phyloP scores from a whole-genome alignment of 2,113 vertebrate species.

The Illadopsis cleaveri region DNA sequence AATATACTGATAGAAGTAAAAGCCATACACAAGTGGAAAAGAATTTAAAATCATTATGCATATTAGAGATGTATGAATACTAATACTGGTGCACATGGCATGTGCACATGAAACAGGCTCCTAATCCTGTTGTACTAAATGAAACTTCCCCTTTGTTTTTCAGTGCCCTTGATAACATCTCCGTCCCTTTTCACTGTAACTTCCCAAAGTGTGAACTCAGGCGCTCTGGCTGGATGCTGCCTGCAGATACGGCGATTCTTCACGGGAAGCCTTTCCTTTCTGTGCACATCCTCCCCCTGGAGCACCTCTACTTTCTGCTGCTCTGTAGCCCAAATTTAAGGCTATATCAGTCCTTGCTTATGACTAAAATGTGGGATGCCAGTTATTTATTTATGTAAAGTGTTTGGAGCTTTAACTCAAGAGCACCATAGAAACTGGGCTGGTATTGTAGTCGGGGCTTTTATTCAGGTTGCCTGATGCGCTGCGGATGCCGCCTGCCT shows the following conservation, averaged over 20 bases:
- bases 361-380: not conserved
- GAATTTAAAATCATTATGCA: not conserved
- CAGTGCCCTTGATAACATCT: not conserved
- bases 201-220: not conserved
- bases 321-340: not conserved
- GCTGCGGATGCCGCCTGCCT: constrained; percentile 37
- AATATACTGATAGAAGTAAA: not conserved
- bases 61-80: not conserved
- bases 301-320: not conserved
- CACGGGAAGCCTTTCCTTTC: not conserved
- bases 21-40: not conserved
- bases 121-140: not conserved
- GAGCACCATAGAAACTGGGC: constrained; percentile 36
- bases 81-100: not conserved
- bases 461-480: constrained; percentile 38
- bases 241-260: not conserved
- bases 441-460: constrained; percentile 16
- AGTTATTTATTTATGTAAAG: constrained; percentile 47
- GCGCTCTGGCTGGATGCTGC: not conserved
- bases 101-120: not conserved
- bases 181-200: not conserved
- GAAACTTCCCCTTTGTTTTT: not conserved
- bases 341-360: not conserved
- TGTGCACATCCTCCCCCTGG: not conserved
- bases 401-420: not conserved